Base-by-base conservation (phyloP, 2,797 vertebrate genomes). In the Eulemur rubriventer region DNA sequence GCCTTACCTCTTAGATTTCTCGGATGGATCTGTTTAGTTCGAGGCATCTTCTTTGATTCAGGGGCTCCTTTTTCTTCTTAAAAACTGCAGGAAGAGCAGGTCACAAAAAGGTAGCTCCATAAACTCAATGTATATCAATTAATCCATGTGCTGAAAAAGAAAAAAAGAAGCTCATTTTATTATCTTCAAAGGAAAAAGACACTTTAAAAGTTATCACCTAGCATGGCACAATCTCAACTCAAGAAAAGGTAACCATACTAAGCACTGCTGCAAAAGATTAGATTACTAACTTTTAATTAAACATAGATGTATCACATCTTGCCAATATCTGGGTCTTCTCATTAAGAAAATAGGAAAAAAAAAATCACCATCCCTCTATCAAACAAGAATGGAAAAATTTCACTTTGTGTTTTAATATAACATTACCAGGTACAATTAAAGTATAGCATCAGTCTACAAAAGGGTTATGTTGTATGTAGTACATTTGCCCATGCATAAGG, bases 21-120 rank as follows among this genome's bases (percentile, higher is more conserved):
- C 75, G 99, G 99, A 99, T 99, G 98, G 99, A 99, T 99, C 98
- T 99, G 99, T 98, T 99, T 99, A 87, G 99, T 99, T 96, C 99
- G 99, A 98, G 99, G 99, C 99, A 99, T 99, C 98, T 99, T 99
- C 97, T 98, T 98, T 98, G 93, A 98, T 94, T 99, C 98, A 99
- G 96, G 97, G 91, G 96, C 95, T 96, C 90, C 98, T 97, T 98
- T 98, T 97, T 98, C 96, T 97, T 98, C 98, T 98, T 98, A 98
- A 97, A 98, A 98, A 98, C 0, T 84, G 95, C 73, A 98, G 97
- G 96, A 81, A 96, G 92, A 98, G 97, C 97, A 96, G 98, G 97
- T 97, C 98, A 98, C 98, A 96, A 97, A 98, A 97, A 95, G 92
- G 95, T 96, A 98, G 98, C 98, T 98, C 98, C 99, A 99, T 99